Evolutionary conservation across 2,888 invertebrate genomes (phyloP), one percentile per base, ranked within the genome.

Genomic region (Eristalinus aeneus): DNA sequence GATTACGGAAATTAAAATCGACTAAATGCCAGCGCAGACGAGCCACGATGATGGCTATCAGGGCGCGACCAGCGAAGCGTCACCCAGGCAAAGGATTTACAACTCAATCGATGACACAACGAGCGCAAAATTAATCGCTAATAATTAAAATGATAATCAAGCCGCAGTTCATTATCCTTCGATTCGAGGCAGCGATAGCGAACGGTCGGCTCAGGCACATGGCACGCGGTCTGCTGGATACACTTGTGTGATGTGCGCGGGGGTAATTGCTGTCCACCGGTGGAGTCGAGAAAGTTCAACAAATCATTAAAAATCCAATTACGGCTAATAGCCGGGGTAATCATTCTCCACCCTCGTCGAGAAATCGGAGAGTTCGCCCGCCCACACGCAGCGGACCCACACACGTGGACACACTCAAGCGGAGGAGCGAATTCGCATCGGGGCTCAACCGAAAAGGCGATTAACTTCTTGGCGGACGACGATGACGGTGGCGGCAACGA

Each of bases 281-380:
- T 23, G 39, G 20, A 68, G 53, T 63, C n/a, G 39, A 67, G 80
- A 80, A 86, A 86, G 77, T 82, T 82, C 69, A 86, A 78, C 82
- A 86, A 81, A 86, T 86, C 77, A 86, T 86, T 82, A 86, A 86
- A 86, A 86, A 86, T 86, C 86, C 86, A 86, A 86, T 86, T 86
- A 86, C 67, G 63, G 61, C 78, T 74, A 86, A 86, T 86, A 86
- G 81, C 86, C 73, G 73, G 54, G 67, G 82, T 82, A 86, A 86
- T 86, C 69, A 82, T 68, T 27, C 72, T 79, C 54, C 36, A 46
- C 46, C 67, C 34, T 36, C 67, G 56, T 71, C 36, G 58, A 53
- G 46, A 53, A 63, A 46, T n/a, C 6, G 6, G 39, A 16, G 5
- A 16, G 2, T 16, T 46, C 2, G n/a, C n/a, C 39, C n/a, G 4